These are phyloP conservation scores for Melanaphis sacchari DNA, from an alignment of 1,140 invertebrate species.

Conservation along the genomic window DNA sequence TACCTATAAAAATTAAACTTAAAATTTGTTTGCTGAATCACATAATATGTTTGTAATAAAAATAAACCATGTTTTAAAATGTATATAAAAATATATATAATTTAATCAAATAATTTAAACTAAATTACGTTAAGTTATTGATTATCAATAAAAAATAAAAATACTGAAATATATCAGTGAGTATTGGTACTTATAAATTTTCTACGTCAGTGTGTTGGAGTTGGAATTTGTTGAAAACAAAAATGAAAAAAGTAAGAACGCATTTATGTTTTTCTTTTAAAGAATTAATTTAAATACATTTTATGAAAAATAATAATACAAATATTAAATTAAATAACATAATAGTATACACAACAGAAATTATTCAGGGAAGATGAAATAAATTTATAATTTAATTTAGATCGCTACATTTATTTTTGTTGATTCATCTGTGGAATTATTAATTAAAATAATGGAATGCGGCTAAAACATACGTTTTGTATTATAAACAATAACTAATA, in stretches of 20 bases:
- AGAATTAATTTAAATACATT: not conserved
- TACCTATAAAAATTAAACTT: not conserved
- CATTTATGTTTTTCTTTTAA: not conserved
- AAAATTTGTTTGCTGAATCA: not conserved
- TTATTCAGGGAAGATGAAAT: no score
- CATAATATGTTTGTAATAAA: not conserved
- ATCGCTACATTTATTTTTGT: not conserved
- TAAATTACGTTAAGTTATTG: not conserved
- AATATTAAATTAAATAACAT: not conserved
- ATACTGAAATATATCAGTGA: not conserved
- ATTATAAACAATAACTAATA: not conserved
- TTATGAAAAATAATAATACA: not conserved
- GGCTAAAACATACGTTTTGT: not conserved
- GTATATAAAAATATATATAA: not conserved
- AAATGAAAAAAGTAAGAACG: not conserved
- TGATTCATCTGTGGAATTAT: not conserved
- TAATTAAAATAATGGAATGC: not conserved
- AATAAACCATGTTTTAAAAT: not conserved
- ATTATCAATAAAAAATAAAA: not conserved
- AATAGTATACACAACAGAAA: no score
- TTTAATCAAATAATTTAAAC: not conserved
- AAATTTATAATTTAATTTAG: not conserved
- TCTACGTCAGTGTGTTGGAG: not conserved
- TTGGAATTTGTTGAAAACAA: not conserved
- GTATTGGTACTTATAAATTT: not conserved